These are phyloP conservation scores for Hypolimnas misippus DNA, from an alignment of 2,888 invertebrate genomes.

Conservation along the genomic window DNA sequence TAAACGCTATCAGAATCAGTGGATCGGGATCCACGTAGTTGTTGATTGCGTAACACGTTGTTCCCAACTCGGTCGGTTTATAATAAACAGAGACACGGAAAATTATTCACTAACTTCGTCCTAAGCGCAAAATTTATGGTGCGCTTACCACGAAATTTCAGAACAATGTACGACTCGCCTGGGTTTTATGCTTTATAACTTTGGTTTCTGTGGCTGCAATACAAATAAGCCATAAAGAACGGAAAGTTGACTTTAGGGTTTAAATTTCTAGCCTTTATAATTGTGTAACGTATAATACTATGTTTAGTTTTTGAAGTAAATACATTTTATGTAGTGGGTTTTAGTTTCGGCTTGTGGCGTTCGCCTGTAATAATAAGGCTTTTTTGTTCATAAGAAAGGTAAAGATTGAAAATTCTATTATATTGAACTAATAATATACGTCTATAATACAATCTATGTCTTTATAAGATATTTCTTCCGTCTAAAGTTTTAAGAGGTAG, in stretches of 20 bases:
- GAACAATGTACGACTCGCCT: constrained; percentile 73
- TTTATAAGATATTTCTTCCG: too few species aligned
- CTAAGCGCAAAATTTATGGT: constrained; percentile 79
- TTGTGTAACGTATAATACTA: background rate
- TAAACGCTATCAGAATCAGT: constrained; percentile 12
- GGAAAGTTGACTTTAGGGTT: constrained; percentile 37
- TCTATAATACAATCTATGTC: too few species aligned
- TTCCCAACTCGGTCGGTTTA: constrained; percentile 73
- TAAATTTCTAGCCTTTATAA: constrained; percentile 20
- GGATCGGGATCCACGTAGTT: constrained; percentile 61
- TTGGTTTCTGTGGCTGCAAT: constrained; percentile 41
- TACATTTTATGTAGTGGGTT: background rate
- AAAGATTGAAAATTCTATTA: too few species aligned
- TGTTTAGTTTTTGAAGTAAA: background rate
- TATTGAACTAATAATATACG: too few species aligned
- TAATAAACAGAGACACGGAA: constrained; percentile 82
- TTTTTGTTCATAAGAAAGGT: too few species aligned
- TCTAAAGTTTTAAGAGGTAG: too few species aligned
- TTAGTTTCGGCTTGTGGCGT: too few species aligned
- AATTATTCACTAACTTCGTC: constrained; percentile 80
- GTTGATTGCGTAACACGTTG: constrained; percentile 73
- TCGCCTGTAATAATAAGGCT: too few species aligned
- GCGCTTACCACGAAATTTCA: constrained; percentile 77
- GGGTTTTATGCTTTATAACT: constrained; percentile 46
- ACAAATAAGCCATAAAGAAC: constrained; percentile 40